Evolutionary conservation across 2,888 invertebrate genomes (phyloP).

Genomic region (Lithophane semibrunnea): DNA sequence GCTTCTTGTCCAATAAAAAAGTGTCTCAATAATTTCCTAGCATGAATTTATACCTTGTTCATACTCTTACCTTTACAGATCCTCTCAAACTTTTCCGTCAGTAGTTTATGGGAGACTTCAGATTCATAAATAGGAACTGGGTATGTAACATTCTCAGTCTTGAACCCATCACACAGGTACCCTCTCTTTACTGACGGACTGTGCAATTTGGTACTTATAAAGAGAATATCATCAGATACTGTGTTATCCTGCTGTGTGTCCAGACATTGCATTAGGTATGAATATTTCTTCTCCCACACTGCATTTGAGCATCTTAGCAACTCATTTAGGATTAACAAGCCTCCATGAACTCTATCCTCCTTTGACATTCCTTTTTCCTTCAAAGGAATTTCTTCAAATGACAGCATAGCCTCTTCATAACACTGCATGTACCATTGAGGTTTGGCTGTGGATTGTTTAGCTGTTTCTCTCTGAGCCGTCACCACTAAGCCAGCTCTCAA

Average conservation of each 20-base stretch:
- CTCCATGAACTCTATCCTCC: slow-evolving; percentile 98
- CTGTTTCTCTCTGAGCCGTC: slow-evolving; percentile 98
- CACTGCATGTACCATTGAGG: slow-evolving; percentile 98
- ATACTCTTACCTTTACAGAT: slow-evolving; percentile 91
- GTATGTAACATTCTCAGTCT: slow-evolving; percentile 88
- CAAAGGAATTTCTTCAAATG: slow-evolving; percentile 92
- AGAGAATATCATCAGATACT: slow-evolving; percentile 90
- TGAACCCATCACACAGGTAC: slow-evolving; percentile 86
- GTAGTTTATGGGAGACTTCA: slow-evolving; percentile 95
- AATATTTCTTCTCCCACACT: slow-evolving; percentile 95
- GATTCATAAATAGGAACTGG: slow-evolving; percentile 94
- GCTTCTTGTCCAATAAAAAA: neutral
- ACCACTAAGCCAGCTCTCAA: slow-evolving; percentile 98
- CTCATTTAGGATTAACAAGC: slow-evolving; percentile 97
- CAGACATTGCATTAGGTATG: slow-evolving; percentile 92
- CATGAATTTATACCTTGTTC: neutral
- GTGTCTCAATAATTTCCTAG: neutral
- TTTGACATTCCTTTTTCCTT: slow-evolving; percentile 95
- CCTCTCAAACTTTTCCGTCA: slow-evolving; percentile 95
- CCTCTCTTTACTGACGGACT: slow-evolving; percentile 91
- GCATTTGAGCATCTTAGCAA: slow-evolving; percentile 97
- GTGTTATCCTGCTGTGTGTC: slow-evolving; percentile 86
- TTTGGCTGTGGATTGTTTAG: slow-evolving; percentile 96
- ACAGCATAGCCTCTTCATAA: slow-evolving; percentile 96
- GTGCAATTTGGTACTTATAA: slow-evolving; percentile 90